These are phyloP conservation scores for Geodia barretti DNA, from an alignment of 37 sponge, comb jelly and placozoan species.

Conservation along the genomic window DNA sequence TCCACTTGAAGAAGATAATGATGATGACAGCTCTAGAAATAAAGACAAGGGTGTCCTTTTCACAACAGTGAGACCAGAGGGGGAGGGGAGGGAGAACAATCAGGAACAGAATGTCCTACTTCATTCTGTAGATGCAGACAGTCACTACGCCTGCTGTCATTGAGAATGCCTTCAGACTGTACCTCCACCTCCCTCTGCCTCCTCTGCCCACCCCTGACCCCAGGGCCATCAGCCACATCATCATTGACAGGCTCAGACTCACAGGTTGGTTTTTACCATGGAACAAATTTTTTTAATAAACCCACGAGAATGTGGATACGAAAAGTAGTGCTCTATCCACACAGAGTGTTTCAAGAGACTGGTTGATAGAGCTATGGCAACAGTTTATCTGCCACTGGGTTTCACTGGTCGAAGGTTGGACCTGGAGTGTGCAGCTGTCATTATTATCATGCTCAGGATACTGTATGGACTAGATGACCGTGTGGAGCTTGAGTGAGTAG, in stretches of 20 bases:
- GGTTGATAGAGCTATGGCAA: constrained; percentile 22
- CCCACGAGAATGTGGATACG: neutral
- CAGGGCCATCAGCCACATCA: constrained; percentile 21
- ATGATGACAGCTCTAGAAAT: neutral
- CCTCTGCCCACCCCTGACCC: constrained; percentile 9
- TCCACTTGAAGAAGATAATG: neutral
- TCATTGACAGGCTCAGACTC: constrained; percentile 35
- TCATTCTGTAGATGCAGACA: neutral
- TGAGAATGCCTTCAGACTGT: constrained; percentile 7
- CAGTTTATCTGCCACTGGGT: neutral
- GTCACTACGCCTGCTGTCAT: neutral
- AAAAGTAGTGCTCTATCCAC: neutral
- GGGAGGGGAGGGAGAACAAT: too few relatives aligned
- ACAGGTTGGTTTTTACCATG: constrained; percentile 5
- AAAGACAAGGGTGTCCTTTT: neutral
- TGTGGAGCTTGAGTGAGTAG: constrained; percentile 52
- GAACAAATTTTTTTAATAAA: neutral
- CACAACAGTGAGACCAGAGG: neutral
- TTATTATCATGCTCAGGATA: constrained; percentile 46
- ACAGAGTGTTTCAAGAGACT: constrained; percentile 16
- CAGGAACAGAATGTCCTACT: neutral
- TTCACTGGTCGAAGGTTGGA: constrained; percentile 18
- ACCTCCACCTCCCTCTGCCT: constrained; percentile 11
- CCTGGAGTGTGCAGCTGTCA: constrained; percentile 41
- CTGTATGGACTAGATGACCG: constrained; percentile 55